Evolutionary conservation across 1,140 invertebrate species (phyloP), one percentile per base, ranked within the genome.

Genomic region (Neodiprion pinetum): DNA sequence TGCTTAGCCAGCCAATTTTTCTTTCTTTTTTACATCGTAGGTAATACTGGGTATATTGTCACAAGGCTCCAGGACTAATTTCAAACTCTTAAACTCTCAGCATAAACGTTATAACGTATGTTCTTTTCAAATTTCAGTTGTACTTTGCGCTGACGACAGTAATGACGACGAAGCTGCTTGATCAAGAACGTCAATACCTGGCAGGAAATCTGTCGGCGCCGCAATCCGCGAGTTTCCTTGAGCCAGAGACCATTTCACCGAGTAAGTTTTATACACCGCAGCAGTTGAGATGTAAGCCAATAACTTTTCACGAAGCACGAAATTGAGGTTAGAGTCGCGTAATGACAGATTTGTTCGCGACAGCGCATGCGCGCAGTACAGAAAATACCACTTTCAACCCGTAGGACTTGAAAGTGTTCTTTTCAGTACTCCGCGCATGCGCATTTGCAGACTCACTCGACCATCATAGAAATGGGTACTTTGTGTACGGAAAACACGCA

Each of bases 141-240:
- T 91, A 91, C 75, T 91, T 89, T 80, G 77, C 81, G 4, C 66
- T 90, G 71, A 85, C 87, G 72, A 83, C 86, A 8, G 78, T 85
- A 10, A 86, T 87, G 21, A 85, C 89, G 71, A 85, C 82, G 1
- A 82, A 75, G 1, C 80, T 89, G 40, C 76, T 91, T 1, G 81
- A 87, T 48, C 84, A 88, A 28, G 90, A 91, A 78, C 82, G 85
- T 50, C 75, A 86, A 68, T 90, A 89, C 77, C 82, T 89, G 69
- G 80, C 76, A 28, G 89, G 89, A 65, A 87, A 89, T 77, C 81
- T 81, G 28, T 82, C 84, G 0, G 71, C 80, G 17, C 86, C 89
- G 0, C 79, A 85, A 68, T 86, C 88, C 40, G 80, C 80, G 9
- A 89, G 86, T 71, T 80, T 90, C 17, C 77, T 91, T 7, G 90